Conservation (phyloP, 92 coral and sea anemone species). For the Umimayanthus chanpuru region DNA sequence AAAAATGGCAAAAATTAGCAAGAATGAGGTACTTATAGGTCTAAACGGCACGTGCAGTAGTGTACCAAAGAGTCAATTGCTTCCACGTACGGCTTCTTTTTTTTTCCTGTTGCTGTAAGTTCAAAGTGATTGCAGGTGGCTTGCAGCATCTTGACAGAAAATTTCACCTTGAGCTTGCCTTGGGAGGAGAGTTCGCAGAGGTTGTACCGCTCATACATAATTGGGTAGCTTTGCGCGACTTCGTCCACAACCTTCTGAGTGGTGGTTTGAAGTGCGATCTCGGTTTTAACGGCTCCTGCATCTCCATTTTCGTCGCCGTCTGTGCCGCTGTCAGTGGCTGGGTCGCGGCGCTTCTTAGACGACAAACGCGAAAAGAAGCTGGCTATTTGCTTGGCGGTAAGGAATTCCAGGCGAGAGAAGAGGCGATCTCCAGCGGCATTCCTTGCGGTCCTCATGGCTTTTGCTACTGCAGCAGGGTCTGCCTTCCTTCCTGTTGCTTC, state of each 20-base stretch:
- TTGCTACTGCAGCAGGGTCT: constrained; percentile 61
- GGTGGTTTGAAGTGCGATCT: constrained; percentile 39
- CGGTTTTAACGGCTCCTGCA: constrained; percentile 37
- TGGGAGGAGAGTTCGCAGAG: constrained; percentile 40
- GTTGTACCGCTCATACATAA: constrained; percentile 49
- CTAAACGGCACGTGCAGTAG: constrained; percentile 20
- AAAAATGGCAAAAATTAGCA: constrained; percentile 21
- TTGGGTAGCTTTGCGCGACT: constrained; percentile 23
- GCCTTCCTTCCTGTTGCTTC: constrained; percentile 65
- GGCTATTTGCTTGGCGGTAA: constrained; percentile 53
- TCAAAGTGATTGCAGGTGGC: constrained; percentile 30
- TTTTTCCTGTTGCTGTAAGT: constrained; percentile 14
- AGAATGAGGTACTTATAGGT: constrained; percentile 17
- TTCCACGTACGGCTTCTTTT: no score
- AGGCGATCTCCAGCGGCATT: constrained; percentile 56
- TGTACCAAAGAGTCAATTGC: constrained; percentile 22
- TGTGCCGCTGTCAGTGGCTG: constrained; percentile 13
- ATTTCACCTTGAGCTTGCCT: constrained; percentile 31
- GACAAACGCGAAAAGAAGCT: constrained; percentile 59
- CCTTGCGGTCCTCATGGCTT: constrained; percentile 57
- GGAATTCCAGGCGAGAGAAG: constrained; percentile 56
- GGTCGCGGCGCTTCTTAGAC: constrained; percentile 52
- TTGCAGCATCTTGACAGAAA: constrained; percentile 42
- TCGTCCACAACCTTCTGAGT: neutral
- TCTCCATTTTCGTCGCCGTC: constrained; percentile 40